Base-by-base conservation (phyloP, 2,888 invertebrate species). In the Drosophila rellima region DNA sequence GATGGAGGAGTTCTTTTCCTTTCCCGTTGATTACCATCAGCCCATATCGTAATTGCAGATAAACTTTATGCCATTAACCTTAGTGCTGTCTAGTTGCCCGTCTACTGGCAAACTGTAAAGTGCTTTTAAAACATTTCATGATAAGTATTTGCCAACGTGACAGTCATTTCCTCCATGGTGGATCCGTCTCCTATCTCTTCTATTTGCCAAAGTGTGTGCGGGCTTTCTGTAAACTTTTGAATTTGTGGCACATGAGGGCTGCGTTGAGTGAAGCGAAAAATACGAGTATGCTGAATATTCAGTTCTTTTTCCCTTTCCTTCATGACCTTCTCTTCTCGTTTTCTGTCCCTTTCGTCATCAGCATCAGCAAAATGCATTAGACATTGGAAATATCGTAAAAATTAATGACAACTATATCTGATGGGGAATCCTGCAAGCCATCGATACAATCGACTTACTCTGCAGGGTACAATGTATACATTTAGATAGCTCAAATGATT, bases 21-120 rank as follows among this genome's bases (percentile, higher is more conserved):
- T n/a, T 42, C 52, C 23, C 39, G 29, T 40, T 74, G 86, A 80
- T 80, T 78, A 80, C 83, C 75, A 66, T 13, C 29, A 68, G 17
- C 20, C 63, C 73, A 81, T 84, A 83, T 87, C 82, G 84, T 89
- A 84, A 89, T 89, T 88, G 79, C 88, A 89, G 89, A 77, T 89
- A 89, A 88, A 87, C 82, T 88, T 85, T 85, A 66, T 87, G 82
- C 84, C 87, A 88, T 88, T 85, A 88, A 89, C 84, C 87, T 77
- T 80, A 85, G 80, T 64, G 74, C 55, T 75, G 81, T 74, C 81
- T 81, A 71, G 74, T 68, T 72, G 42, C 56, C 57, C 42, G 66
- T 66, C 63, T 54, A 40, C 54, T 37, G 52, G 57, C 50, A 39
- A 64, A 67, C 70, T 78, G 82, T 69, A 84, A 84, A 84, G 88